A percentile compares a stretch with the other conserved stretches of the same genome.
Evolutionary conservation across 2,888 invertebrate species (phyloP).

Genomic region (Rugalucina vietnamica): DNA sequence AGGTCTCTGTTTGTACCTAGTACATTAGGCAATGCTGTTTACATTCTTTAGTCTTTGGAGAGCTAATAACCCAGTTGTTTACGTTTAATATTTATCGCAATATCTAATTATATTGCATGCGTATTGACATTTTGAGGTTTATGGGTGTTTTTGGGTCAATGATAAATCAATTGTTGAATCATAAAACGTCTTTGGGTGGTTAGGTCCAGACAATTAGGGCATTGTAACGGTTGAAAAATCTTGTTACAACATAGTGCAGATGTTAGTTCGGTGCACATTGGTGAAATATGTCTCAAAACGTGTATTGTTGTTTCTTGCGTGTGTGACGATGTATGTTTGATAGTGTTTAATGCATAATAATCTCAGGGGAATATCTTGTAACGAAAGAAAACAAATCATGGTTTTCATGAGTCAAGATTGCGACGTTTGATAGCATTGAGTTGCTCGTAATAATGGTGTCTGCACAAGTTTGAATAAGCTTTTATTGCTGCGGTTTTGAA

Average conservation of each 20-base stretch:
- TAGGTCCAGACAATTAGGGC: neutral
- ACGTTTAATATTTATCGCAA: neutral
- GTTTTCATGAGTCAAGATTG: neutral
- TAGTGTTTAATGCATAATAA: neutral
- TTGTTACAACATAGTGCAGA: neutral
- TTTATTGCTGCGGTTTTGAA: neutral
- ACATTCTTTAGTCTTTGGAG: too few species aligned
- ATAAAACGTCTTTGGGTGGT: slow-evolving; percentile 16
- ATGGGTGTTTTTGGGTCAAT: slow-evolving; percentile 19
- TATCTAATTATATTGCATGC: slow-evolving; percentile 1
- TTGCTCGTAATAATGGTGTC: neutral
- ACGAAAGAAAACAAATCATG: neutral
- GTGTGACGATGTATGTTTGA: neutral
- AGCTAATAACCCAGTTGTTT: too few species aligned
- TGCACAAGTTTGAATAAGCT: neutral
- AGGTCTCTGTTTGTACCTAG: too few species aligned
- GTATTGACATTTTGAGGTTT: neutral
- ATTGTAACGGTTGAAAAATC: neutral
- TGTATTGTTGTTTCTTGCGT: neutral
- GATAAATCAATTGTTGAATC: slow-evolving; percentile 13
- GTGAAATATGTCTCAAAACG: neutral
- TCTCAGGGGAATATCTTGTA: neutral
- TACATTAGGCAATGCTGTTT: too few species aligned
- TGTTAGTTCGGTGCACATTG: neutral
- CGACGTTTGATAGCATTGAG: neutral